A percentile compares a stretch with the other conserved stretches of the same genome.
These are phyloP conservation scores for Lymantria dispar DNA, from an alignment of 2,888 invertebrate species.

Conservation along the genomic window DNA sequence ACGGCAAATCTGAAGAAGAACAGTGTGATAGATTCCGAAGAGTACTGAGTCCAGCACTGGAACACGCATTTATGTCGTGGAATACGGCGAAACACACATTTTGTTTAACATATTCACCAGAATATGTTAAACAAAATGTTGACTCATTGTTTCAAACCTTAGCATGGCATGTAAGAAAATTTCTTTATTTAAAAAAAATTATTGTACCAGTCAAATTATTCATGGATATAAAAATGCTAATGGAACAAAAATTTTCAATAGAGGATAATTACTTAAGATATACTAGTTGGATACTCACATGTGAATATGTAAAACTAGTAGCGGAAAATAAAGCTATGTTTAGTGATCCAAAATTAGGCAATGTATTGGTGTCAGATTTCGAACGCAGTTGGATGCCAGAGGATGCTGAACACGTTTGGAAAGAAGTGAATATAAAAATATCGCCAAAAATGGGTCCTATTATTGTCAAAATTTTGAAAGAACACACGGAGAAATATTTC, in stretches of 20 bases:
- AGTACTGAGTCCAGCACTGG: constrained; percentile 34
- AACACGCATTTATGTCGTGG: constrained; percentile 34
- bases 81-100: constrained; percentile 14
- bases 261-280: constrained; percentile 34
- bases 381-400: neutral
- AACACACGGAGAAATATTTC: constrained; percentile 25
- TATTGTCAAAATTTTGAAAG: constrained; percentile 24
- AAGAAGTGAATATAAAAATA: constrained; percentile 21
- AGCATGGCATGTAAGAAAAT: constrained; percentile 3
- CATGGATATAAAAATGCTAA: constrained; percentile 29
- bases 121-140: constrained; percentile 19
- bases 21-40: constrained; percentile 35
- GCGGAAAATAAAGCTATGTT: constrained; percentile 19
- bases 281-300: constrained; percentile 37
- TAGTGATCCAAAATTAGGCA: constrained; percentile 5
- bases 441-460: constrained; percentile 22
- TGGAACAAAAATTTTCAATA: constrained; percentile 29
- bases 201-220: constrained; percentile 38
- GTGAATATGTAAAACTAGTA: constrained; percentile 28
- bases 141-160: constrained; percentile 10
- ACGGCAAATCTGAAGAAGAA: constrained; percentile 32
- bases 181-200: constrained; percentile 31
- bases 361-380: neutral
- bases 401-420: constrained; percentile 16
- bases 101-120: too few relatives aligned